Evolutionary conservation across 2,113 vertebrate genomes (phyloP).

Genomic region (Echinops telfairi): DNA sequence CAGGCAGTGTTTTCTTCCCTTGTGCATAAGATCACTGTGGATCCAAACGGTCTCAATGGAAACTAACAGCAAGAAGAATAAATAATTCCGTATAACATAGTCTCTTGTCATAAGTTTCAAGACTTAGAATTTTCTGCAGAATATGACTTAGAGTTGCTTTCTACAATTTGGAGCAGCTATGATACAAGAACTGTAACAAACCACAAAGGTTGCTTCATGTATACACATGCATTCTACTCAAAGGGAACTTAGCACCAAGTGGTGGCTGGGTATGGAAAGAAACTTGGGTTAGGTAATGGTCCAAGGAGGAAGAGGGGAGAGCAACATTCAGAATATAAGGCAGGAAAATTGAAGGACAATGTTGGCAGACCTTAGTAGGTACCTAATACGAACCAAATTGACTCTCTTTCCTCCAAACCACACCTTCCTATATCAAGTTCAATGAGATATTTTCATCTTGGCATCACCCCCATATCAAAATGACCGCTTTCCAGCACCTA

Average conservation of each 20-base stretch:
- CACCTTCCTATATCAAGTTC: not conserved
- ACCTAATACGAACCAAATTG: not conserved
- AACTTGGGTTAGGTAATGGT: not conserved
- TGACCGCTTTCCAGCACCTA: not conserved
- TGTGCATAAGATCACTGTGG: too few species aligned
- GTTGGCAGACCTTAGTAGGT: not conserved
- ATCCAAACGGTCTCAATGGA: too few species aligned
- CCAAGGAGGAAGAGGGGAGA: not conserved
- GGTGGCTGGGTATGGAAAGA: not conserved
- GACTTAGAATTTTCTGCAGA: not conserved
- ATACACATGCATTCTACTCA: not conserved
- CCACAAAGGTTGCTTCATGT: not conserved
- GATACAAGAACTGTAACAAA: not conserved
- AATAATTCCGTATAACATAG: conserved; percentile 8
- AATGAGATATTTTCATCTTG: not conserved
- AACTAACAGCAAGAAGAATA: not conserved
- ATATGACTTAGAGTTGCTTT: not conserved
- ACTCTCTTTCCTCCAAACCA: not conserved
- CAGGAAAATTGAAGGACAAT: not conserved
- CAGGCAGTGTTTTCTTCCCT: too few species aligned
- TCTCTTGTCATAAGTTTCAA: not conserved
- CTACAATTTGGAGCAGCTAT: not conserved
- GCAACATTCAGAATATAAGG: not conserved
- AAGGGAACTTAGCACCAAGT: not conserved
- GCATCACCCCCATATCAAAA: not conserved